These are phyloP conservation scores for Pollenia angustigena DNA, from an alignment of 2,888 invertebrate genomes.

Conservation along the genomic window DNA sequence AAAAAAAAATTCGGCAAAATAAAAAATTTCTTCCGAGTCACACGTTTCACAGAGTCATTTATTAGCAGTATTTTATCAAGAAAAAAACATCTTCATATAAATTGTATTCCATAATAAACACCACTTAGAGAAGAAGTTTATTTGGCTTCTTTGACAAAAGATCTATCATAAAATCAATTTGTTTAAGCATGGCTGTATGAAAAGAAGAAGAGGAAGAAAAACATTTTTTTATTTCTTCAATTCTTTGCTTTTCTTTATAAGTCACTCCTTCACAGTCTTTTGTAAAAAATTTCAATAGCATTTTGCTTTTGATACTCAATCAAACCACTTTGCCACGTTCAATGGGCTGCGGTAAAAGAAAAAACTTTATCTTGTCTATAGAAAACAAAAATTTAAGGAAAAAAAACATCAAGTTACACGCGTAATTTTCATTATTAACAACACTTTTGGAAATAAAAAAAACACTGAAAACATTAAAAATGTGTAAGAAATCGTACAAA, in stretches of 20 bases:
- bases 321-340: conserved; percentile 54
- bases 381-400: not conserved
- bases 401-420: conserved; percentile 14
- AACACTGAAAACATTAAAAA: not conserved
- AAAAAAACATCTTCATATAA: too few relatives aligned
- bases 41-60: too few relatives aligned
- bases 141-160: not conserved
- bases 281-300: not conserved
- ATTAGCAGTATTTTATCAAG: too few relatives aligned
- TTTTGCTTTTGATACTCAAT: conserved; percentile 23
- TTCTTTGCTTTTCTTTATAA: not conserved
- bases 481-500: not conserved
- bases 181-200: not conserved
- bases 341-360: conserved; percentile 7
- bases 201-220: not conserved
- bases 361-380: conserved; percentile 15
- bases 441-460: conserved; percentile 2
- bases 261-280: not conserved
- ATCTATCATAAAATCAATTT: conserved; percentile 27
- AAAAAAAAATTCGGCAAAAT: too few relatives aligned
- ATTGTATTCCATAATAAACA: too few relatives aligned
- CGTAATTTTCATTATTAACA: conserved; percentile 31
- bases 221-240: not conserved
- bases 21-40: too few relatives aligned
- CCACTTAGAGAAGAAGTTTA: too few relatives aligned